Evolutionary conservation across 2,797 vertebrate species (phyloP).

Genomic region (Karalla daura): DNA sequence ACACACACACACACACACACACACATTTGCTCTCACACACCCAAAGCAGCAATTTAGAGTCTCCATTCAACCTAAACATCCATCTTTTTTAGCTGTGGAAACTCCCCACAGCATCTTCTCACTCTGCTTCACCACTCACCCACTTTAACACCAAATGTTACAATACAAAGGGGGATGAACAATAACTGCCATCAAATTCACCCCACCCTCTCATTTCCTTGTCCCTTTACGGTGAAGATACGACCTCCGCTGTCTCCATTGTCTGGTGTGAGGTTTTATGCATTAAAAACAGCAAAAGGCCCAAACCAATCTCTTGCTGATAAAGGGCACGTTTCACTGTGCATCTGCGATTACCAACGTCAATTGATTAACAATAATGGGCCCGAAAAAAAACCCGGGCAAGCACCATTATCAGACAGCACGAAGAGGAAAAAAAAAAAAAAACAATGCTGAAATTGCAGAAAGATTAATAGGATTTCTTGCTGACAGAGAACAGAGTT

Average conservation of each 20-base stretch:
- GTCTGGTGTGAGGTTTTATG: not conserved
- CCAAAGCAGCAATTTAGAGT: too few relatives aligned
- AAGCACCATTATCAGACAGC: slow-evolving; percentile 54
- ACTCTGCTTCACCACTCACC: too few relatives aligned
- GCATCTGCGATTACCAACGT: slow-evolving; percentile 35
- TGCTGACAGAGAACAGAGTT: slow-evolving; percentile 69
- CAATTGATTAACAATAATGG: slow-evolving; percentile 67
- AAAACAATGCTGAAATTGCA: slow-evolving; percentile 72
- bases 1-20: not conserved
- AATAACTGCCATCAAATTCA: not conserved
- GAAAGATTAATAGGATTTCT: slow-evolving; percentile 67
- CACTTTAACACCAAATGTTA: too few relatives aligned
- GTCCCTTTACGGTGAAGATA: not conserved
- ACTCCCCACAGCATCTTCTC: too few relatives aligned
- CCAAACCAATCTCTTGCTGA: slow-evolving; percentile 7
- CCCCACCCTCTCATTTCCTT: not conserved
- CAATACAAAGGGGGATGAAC: not conserved
- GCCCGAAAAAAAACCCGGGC: slow-evolving; percentile 47
- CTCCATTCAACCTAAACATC: too few relatives aligned
- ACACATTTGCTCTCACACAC: not conserved
- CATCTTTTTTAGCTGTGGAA: too few relatives aligned
- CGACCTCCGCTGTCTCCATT: not conserved
- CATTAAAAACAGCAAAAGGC: slow-evolving; percentile 5
- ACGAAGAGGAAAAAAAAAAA: too few relatives aligned
- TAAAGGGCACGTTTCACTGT: slow-evolving; percentile 49